These are phyloP conservation scores for Anagrus nilaparvatae DNA, from an alignment of 1,140 invertebrate species.

Conservation along the genomic window DNA sequence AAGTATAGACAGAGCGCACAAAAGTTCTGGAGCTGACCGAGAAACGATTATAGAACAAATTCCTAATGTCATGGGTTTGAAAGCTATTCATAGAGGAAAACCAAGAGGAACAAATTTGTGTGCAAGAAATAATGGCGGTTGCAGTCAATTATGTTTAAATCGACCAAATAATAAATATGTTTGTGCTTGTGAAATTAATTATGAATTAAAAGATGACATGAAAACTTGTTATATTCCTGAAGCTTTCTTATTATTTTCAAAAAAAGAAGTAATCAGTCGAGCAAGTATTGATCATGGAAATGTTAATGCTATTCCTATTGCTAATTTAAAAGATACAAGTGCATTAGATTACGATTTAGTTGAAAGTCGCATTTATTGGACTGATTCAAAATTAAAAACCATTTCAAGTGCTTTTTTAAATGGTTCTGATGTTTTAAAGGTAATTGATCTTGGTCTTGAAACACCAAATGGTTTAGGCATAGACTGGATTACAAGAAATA, in stretches of 20 bases:
- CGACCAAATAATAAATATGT: conserved; percentile 57
- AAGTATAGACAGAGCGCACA: conserved; percentile 84
- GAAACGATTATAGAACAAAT: conserved; percentile 78
- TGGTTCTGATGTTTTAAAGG: conserved; percentile 67
- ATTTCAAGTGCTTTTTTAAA: conserved; percentile 77
- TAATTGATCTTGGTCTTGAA: conserved; percentile 72
- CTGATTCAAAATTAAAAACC: conserved; percentile 64
- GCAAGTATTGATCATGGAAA: conserved; percentile 75
- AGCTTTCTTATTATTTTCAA: conserved; percentile 79
- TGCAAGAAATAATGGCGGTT: conserved; percentile 64
- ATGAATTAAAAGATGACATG: conserved; percentile 68
- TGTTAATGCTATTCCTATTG: conserved; percentile 66
- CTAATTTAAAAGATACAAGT: conserved; percentile 71
- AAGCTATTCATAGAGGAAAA: conserved; percentile 52
- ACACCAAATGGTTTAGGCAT: conserved; percentile 78
- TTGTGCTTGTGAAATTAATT: conserved; percentile 74
- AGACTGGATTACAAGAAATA: conserved; percentile 87
- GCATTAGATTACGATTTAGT: conserved; percentile 68
- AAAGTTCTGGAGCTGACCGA: conserved; percentile 65
- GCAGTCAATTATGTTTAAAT: conserved; percentile 78
- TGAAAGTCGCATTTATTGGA: conserved; percentile 76
- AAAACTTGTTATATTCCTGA: conserved; percentile 76
- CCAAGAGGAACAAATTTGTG: conserved; percentile 58
- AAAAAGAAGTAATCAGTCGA: conserved; percentile 69
- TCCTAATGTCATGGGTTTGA: conserved; percentile 82